Conservation (phyloP, 2,113 vertebrate species). For the Mellivora capensis region DNA sequence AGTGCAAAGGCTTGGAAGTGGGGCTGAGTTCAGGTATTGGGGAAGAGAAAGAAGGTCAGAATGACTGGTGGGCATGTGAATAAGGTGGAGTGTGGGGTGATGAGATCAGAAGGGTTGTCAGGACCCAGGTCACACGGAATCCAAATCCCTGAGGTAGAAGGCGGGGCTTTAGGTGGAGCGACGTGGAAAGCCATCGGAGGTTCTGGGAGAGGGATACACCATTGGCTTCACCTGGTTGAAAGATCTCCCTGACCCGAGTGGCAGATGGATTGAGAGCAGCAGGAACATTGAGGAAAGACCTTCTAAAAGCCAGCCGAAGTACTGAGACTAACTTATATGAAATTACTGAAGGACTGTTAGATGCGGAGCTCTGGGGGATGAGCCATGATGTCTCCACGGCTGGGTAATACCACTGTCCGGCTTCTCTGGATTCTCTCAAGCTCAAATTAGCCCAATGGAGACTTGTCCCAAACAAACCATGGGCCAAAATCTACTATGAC, state of each 20-base stretch:
- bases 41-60: background rate
- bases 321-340: background rate
- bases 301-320: background rate
- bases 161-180: background rate
- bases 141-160: background rate
- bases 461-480: background rate
- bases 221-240: background rate
- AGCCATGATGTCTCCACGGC: background rate
- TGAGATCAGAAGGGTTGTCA: background rate
- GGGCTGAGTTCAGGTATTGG: background rate
- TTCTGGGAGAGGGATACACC: background rate
- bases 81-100: background rate
- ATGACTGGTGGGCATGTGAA: background rate
- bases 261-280: background rate
- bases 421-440: background rate
- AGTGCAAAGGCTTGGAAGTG: background rate
- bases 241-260: background rate
- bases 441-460: background rate
- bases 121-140: background rate
- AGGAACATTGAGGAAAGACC: background rate
- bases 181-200: background rate
- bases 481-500: background rate
- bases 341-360: background rate
- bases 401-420: rapidly evolving
- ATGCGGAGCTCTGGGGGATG: background rate